Conservation (phyloP, 2,113 vertebrate species). For the Recurvirostra avosetta region DNA sequence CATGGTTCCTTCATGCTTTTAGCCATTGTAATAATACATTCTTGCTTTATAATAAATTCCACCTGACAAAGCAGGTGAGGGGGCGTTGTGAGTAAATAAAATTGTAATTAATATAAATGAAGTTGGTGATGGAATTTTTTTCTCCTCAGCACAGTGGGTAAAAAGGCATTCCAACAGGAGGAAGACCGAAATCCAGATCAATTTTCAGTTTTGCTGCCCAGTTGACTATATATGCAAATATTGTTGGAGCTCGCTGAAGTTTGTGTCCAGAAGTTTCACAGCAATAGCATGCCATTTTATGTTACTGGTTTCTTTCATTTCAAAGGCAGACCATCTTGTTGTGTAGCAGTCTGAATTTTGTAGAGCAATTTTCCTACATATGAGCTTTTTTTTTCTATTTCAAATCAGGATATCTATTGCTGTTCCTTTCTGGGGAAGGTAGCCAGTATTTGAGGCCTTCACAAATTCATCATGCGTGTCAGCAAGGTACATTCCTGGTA, state of each 20-base stretch:
- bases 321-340: not conserved
- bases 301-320: not conserved
- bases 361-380: not conserved
- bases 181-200: not conserved
- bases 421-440: not conserved
- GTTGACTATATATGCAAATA: not conserved
- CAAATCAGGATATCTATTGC: not conserved
- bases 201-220: not conserved
- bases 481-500: not conserved
- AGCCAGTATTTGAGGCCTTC: not conserved
- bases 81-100: not conserved
- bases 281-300: not conserved
- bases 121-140: not conserved
- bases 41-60: not conserved
- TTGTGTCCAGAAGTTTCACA: not conserved
- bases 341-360: not conserved
- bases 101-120: not conserved
- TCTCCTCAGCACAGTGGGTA: not conserved
- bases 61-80: not conserved
- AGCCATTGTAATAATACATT: not conserved
- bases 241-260: not conserved
- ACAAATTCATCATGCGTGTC: not conserved
- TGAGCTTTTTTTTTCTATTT: not conserved
- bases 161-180: not conserved
- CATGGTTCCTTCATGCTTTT: not conserved